Conservation (phyloP, 1,140 invertebrate genomes). For the Psix sp. region DNA sequence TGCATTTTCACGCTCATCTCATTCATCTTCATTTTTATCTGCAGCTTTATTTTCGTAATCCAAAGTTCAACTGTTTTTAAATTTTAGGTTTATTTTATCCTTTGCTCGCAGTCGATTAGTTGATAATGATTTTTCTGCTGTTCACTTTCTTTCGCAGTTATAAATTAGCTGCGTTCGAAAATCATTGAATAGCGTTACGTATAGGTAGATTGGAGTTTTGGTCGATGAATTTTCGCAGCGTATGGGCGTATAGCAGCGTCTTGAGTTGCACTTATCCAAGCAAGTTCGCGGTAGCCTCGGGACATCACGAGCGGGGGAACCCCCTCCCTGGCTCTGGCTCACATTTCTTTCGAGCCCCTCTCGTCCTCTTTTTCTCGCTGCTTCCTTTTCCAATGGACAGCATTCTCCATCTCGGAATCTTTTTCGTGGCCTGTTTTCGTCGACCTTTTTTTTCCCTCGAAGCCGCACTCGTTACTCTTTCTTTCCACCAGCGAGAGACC, state of each 20-base stretch:
- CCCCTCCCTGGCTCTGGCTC: conserved; percentile 1
- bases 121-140: too few species aligned
- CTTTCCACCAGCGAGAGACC: conserved; percentile 19
- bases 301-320: conserved; percentile 70
- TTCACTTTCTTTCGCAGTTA: too few species aligned
- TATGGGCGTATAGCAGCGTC: conserved; percentile 48
- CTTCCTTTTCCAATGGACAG: conserved; percentile 4
- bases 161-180: too few species aligned
- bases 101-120: too few species aligned
- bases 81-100: too few species aligned
- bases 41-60: too few species aligned
- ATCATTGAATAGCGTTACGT: background rate
- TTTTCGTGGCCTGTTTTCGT: conserved; percentile 38
- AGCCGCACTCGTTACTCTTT: conserved; percentile 40
- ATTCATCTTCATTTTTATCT: too few species aligned
- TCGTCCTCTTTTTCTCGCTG: conserved; percentile 12
- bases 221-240: conserved; percentile 19
- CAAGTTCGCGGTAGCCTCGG: conserved; percentile 71
- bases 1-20: too few species aligned
- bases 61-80: too few species aligned
- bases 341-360: conserved; percentile 25
- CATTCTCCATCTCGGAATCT: conserved; percentile 9
- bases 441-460: conserved; percentile 22
- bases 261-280: conserved; percentile 60
- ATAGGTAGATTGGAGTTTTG: too few species aligned